Base-by-base conservation (phyloP, 2,797 vertebrate genomes). In the Ctenopoma multispine region DNA sequence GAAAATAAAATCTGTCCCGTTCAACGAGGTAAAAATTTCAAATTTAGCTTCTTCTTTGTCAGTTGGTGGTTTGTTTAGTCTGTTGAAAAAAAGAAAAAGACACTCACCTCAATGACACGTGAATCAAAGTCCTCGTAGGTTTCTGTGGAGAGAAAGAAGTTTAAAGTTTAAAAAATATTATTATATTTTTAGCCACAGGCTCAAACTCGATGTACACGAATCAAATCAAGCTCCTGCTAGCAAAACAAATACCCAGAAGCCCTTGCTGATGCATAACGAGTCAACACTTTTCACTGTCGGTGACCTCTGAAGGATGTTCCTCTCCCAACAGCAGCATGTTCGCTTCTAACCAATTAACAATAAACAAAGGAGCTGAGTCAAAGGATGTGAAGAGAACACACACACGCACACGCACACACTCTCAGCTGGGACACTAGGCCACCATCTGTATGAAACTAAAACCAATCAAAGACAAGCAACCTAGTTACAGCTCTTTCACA, bases 51-150 rank as follows among this genome's bases (percentile, higher is more conserved):
- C 29, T 31, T 31, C 29, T 31, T 8, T 31, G 24, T 24, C 24
- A 24, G 24, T 4, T 24, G 24, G 24, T 24, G 24, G 34, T 47
- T 51, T 54, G 21, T 56, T 62, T 17, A 7, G 14, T 51, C 3
- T 6, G 12, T 7, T 4, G 27, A 29, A 29, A 29, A 40, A 34
- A 55, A 31, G 3, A 31, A 31, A 40, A 34, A 55, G n/a, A 40
- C 8, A 82, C 96, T 94, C 90, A 99, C 98, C 96, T 99, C 96
- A 60, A 99, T 95, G 79, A 99, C 89, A 50, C 96, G 94, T 1
- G 96, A 87, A 81, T 99, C 96, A 88, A 99, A 99, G 72, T 95
- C 94, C 70, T 97, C 93, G 0, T 96, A 99, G 0, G 94, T 97
- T 94, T 98, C 98, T 99, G 93, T 62, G 50, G 51, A 78, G 56